Base-by-base conservation (phyloP, 1,140 invertebrate genomes). In the Papilio machaon region DNA sequence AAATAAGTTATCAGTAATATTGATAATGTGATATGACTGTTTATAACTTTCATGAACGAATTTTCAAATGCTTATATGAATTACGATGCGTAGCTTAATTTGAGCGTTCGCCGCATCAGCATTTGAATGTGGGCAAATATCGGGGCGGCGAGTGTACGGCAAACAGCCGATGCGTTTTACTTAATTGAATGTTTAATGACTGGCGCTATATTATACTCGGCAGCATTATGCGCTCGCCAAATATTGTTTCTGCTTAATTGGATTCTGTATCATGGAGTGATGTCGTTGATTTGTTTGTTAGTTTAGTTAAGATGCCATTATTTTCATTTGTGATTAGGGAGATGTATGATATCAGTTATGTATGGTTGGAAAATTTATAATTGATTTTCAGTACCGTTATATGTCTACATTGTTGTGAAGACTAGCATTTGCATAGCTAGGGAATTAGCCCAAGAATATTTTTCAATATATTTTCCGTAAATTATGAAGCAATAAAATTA, bases 101-200 rank as follows among this genome's bases (percentile, higher is more conserved):
- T 30, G 70, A 75, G 35, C 80, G 52, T 19, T 52, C 52, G 46
- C 35, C 67, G 73, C 84, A 85, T 85, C 82, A 84, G 81, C 82
- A 88, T 85, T 87, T 84, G 83, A 87, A 83, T 85, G 87, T 82
- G 73, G 79, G 84, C 89, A 92, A 91, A 91, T 89, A 91, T 85
- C 84, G 85, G 75, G 82, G 75, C 79, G 54, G 80, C 80, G 86
- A 91, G 91, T 92, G 90, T 90, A 87, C 84, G 74, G 86, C 87
- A 92, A 91, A 91, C 90, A 91, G 73, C 76, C 85, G 84, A 87
- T 89, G 89, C 89, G 89, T 90, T 92, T 91, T 90, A 90, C 91
- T 91, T 92, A 91, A 92, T 92, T 91, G 91, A 91, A 92, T 90
- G 89, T 91, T 86, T 92, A 93, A 93, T 91, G 90, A 91, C 85